These are phyloP conservation scores for Dasyprocta punctata DNA, from an alignment of 2,113 vertebrate genomes.

Conservation along the genomic window DNA sequence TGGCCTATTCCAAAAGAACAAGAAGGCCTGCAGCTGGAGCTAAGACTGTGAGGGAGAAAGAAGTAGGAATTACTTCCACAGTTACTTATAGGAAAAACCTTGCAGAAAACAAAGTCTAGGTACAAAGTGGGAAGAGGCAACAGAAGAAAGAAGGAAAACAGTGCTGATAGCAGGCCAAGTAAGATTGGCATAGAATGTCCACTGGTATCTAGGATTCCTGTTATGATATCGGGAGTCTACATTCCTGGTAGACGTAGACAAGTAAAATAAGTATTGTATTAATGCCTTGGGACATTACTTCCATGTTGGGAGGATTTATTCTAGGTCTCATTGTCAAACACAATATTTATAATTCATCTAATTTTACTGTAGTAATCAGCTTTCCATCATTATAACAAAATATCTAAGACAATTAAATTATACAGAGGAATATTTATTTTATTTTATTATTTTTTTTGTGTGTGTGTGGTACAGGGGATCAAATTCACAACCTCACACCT, in stretches of 20 bases:
- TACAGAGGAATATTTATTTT: not conserved
- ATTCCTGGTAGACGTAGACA: not conserved
- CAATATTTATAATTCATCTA: not conserved
- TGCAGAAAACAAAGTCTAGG: not conserved
- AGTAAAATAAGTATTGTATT: not conserved
- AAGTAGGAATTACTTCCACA: not conserved
- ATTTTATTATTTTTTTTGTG: no score
- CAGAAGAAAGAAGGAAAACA: not conserved
- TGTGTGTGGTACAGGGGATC: no score
- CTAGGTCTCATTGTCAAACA: not conserved
- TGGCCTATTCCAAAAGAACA: not conserved
- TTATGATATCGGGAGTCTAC: not conserved
- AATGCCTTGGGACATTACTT: not conserved
- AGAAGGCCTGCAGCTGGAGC: not conserved
- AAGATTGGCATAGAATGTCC: not conserved
- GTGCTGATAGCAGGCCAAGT: not conserved
- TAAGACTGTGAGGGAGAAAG: not conserved
- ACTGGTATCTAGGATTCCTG: not conserved
- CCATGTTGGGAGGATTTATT: not conserved
- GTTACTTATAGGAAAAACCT: not conserved
- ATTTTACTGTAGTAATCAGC: not conserved
- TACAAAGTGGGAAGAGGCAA: not conserved
- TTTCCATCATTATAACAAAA: not conserved
- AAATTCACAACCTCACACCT: no score
- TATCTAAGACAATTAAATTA: not conserved